Base-by-base conservation (phyloP, 2,113 vertebrate genomes). In the Pandion haliaetus region DNA sequence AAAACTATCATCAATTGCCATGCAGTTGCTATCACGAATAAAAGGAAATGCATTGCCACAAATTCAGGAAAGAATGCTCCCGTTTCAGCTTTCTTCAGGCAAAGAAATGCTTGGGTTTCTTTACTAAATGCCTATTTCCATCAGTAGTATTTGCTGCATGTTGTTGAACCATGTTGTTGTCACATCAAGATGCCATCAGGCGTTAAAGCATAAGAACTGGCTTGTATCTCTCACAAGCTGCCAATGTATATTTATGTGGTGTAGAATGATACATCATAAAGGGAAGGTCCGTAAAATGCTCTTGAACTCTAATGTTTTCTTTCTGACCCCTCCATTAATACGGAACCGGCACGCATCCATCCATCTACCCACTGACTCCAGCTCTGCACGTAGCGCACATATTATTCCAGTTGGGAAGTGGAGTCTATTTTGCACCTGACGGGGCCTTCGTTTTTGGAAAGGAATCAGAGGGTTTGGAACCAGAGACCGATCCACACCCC, bases 381-480 rank as follows among this genome's bases (percentile, higher is more conserved):
- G 47, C 31, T 85, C 84, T 92, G 79, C 63, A 80, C 3, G 29
- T 61, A 88, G 61, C 12, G 1, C n/a, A 62, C 28, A 14, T 91
- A 32, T 76, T 86, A 92, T 85, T 95, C 45, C 59, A 67, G 40
- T 18, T 86, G 92, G 82, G 70, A 96, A 89, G 45, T 50, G 57
- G 45, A 95, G 58, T 82, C 82, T 86, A 44, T 80, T 88, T 95
- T 91, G 89, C 52, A 91, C 74, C 82, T 95, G 90, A 92, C 5
- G 31, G 9, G 12, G 40, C 78, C 50, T 90, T 92, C 5, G 0
- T 88, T 97, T 97, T 82, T 97, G 86, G 91, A 93, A 86, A 34
- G 42, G n/a, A 93, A 91, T 96, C 86, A 93, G 70, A 97, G 36
- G 29, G 10, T 86, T 95, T 96, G 92, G 67, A 96, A 88, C 16